A percentile compares a stretch with the other conserved stretches of the same genome.
Evolutionary conservation across 2,113 vertebrate species (phyloP).

Genomic region (Caranx ignobilis): DNA sequence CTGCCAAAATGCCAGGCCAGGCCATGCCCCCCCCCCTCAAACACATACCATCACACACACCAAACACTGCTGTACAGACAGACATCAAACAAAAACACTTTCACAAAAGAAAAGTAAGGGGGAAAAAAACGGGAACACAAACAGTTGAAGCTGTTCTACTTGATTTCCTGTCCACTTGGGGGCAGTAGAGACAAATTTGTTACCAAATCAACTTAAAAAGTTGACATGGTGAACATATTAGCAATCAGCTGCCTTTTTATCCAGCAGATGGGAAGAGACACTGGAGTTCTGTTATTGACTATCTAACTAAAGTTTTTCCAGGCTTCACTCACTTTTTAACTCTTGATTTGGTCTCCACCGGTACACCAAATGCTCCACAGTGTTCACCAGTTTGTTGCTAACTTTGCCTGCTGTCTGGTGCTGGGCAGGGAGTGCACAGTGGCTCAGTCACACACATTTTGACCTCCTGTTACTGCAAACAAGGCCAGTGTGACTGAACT

Average conservation of each 20-base stretch:
- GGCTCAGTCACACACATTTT: not conserved
- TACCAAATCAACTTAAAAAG: not conserved
- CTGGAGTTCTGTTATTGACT: not conserved
- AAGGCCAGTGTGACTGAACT: not conserved
- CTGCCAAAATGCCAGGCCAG: conserved; percentile 52
- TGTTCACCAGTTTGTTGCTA: not conserved
- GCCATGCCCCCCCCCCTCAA: not conserved
- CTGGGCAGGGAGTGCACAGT: too few relatives aligned
- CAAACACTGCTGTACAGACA: not conserved
- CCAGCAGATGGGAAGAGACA: not conserved
- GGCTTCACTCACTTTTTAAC: not conserved
- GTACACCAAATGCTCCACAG: too few relatives aligned
- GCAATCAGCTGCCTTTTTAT: not conserved
- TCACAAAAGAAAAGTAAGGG: not conserved
- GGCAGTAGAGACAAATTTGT: conserved; percentile 5
- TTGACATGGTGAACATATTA: not conserved
- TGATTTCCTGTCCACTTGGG: not conserved
- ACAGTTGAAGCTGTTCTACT: not conserved
- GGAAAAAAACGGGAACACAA: not conserved
- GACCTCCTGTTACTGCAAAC: not conserved
- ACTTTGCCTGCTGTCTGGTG: too few relatives aligned
- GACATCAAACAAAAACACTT: not conserved
- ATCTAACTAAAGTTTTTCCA: not conserved
- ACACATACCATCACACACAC: not conserved
- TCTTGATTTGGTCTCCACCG: too few relatives aligned